A percentile compares a stretch with the other conserved stretches of the same genome.
phyloP scores from a whole-genome alignment of 2,888 invertebrate genomes.

The Augiades crinisus region DNA sequence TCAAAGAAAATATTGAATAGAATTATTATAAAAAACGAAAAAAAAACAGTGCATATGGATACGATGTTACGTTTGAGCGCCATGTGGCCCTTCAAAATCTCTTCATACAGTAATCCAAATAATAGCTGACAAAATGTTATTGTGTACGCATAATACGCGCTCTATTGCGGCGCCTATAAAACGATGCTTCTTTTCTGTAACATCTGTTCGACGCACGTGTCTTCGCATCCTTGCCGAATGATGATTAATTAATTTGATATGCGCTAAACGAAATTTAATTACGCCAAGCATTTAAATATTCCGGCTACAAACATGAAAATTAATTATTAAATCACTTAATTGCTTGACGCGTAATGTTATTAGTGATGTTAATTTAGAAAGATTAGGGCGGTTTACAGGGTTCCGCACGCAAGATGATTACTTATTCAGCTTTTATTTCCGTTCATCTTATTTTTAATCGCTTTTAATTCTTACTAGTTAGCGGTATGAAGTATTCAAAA shows the following conservation, averaged over 20 bases:
- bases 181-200: conserved; percentile 6
- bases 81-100: conserved; percentile 18
- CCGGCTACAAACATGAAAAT: conserved; percentile 50
- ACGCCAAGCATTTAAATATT: conserved; percentile 55
- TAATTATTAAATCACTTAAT: conserved; percentile 60
- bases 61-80: background rate
- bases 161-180: conserved; percentile 3
- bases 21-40: background rate
- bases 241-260: conserved; percentile 13
- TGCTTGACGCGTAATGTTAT: conserved; percentile 47
- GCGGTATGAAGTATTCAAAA: no score
- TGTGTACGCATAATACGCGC: conserved; percentile 4
- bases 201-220: conserved; percentile 23
- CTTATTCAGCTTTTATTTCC: no score
- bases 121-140: conserved; percentile 23
- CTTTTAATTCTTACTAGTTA: no score
- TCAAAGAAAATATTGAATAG: background rate
- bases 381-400: conserved; percentile 40
- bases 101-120: conserved; percentile 15
- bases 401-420: no score
- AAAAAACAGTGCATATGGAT: background rate
- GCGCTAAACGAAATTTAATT: conserved; percentile 40
- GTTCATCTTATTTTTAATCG: no score
- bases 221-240: conserved; percentile 7
- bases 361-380: conserved; percentile 49